A percentile compares a stretch with the other conserved stretches of the same genome.
Evolutionary conservation across 2,113 vertebrate species (phyloP).

Genomic region (Ptyas mucosa): DNA sequence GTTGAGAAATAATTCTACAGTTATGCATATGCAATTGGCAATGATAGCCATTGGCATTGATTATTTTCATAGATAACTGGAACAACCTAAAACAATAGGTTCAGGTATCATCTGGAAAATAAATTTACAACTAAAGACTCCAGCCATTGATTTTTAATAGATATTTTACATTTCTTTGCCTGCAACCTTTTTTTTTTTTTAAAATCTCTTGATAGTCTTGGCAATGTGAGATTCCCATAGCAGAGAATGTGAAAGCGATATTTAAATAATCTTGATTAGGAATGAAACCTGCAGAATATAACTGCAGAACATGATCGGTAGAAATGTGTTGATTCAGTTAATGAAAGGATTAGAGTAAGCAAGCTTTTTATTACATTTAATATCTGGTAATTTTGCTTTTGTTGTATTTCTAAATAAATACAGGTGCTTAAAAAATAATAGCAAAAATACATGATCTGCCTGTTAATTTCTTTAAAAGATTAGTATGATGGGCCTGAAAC

Average conservation of each 20-base stretch:
- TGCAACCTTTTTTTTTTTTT: not conserved
- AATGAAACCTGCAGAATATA: constrained; percentile 26
- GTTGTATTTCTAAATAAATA: not conserved
- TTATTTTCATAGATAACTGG: not conserved
- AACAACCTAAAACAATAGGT: not conserved
- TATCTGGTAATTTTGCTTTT: constrained; percentile 36
- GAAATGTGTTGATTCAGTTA: not conserved
- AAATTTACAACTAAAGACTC: not conserved
- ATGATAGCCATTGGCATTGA: not conserved
- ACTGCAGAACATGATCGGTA: not conserved
- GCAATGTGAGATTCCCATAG: not conserved
- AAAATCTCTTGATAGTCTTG: not conserved
- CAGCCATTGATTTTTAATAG: not conserved
- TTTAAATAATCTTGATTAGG: not conserved
- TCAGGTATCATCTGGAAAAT: not conserved
- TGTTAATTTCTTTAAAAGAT: not conserved
- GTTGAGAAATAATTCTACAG: not conserved
- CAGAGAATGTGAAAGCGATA: not conserved
- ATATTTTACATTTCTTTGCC: not conserved
- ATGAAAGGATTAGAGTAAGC: not conserved
- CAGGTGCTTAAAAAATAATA: not conserved
- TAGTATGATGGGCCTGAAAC: constrained; percentile 11
- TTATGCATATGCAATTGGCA: not conserved
- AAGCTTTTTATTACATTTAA: constrained; percentile 34
- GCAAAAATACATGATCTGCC: not conserved